Evolutionary conservation across 2,113 vertebrate species (phyloP).

Genomic region (Corvus cornix): DNA sequence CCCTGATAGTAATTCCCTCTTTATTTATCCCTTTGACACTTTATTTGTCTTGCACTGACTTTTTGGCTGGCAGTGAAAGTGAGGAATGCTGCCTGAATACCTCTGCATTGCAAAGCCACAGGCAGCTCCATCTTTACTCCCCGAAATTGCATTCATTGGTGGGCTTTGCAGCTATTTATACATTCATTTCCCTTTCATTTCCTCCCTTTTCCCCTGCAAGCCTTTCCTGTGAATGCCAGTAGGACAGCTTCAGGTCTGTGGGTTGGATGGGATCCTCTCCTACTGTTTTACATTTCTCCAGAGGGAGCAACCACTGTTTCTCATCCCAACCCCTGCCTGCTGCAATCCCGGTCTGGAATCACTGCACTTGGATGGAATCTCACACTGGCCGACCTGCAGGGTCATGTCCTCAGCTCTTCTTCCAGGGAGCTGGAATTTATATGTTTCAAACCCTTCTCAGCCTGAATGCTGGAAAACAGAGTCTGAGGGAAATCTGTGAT

Average conservation of each 20-base stretch:
- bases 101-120: neutral
- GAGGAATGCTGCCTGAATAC: neutral
- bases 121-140: neutral
- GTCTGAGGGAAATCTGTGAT: neutral
- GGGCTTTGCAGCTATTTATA: neutral
- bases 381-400: neutral
- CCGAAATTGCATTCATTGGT: neutral
- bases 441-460: neutral
- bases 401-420: neutral
- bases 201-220: neutral
- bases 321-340: constrained; percentile 4
- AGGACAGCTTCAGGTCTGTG: neutral
- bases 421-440: neutral
- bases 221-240: neutral
- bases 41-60: neutral
- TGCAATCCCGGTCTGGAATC: constrained; percentile 30
- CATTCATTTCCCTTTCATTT: neutral
- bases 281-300: neutral
- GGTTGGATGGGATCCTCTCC: neutral
- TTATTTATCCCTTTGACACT: neutral
- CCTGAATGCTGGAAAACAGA: neutral
- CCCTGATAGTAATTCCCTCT: neutral
- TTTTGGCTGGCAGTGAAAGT: neutral
- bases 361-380: constrained; percentile 22
- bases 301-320: neutral